Percentiles rank a stretch among this genome's conserved stretches.
Conservation (phyloP, 2,888 invertebrate species). For the Lymantria monacha region DNA sequence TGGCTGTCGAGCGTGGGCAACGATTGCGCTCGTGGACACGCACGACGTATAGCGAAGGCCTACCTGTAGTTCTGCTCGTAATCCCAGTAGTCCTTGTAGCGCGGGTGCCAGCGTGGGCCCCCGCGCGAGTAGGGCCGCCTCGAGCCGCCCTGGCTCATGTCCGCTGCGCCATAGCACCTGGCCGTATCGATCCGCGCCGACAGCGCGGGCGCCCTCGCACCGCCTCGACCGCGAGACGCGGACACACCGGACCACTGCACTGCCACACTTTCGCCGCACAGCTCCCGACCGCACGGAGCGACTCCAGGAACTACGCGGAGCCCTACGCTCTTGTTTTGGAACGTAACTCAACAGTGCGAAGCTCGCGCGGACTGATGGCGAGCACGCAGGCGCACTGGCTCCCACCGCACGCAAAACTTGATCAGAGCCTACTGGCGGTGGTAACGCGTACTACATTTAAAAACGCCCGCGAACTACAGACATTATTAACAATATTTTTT, state of each 20-base stretch:
- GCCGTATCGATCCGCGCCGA: slow-evolving; percentile 64
- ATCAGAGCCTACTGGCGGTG: slow-evolving; percentile 46
- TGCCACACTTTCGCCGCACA: slow-evolving; percentile 48
- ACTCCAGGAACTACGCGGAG: slow-evolving; percentile 44
- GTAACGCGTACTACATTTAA: slow-evolving; percentile 45
- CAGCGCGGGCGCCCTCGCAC: slow-evolving; percentile 40
- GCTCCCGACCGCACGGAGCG: slow-evolving; percentile 27
- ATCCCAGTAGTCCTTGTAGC: slow-evolving; percentile 79
- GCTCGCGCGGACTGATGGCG: slow-evolving; percentile 53
- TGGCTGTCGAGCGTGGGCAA: too few species aligned
- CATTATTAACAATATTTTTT: slow-evolving; percentile 16
- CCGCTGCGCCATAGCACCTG: slow-evolving; percentile 60
- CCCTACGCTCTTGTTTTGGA: slow-evolving; percentile 56
- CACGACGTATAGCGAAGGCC: neutral
- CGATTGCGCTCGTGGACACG: too few species aligned
- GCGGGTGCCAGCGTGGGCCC: slow-evolving; percentile 76
- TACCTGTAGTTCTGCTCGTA: slow-evolving; percentile 77
- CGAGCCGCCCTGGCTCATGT: slow-evolving; percentile 76
- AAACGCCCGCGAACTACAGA: slow-evolving; percentile 59
- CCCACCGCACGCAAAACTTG: slow-evolving; percentile 22
- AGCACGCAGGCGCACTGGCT: slow-evolving; percentile 58
- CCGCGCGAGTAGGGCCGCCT: slow-evolving; percentile 74
- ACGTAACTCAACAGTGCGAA: slow-evolving; percentile 60
- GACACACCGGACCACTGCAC: slow-evolving; percentile 51
- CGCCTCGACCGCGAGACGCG: slow-evolving; percentile 27